phyloP scores from a whole-genome alignment of 92 coral and sea anemone genomes.

The Porites lobata region DNA sequence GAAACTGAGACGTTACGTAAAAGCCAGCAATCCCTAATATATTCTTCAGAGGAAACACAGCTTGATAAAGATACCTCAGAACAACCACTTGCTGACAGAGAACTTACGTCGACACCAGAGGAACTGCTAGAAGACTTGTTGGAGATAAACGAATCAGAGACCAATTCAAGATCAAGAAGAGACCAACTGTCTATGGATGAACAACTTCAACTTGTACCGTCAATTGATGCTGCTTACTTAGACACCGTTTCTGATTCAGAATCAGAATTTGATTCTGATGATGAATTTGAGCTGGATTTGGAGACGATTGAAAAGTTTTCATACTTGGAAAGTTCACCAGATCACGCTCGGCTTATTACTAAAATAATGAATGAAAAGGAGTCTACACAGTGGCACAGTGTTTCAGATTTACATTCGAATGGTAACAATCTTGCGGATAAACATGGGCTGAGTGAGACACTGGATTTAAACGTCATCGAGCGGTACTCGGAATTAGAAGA shows the following conservation, averaged over 20 bases:
- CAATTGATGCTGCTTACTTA: not conserved
- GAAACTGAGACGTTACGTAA: not conserved
- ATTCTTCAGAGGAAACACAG: not conserved
- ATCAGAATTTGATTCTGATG: too few relatives aligned
- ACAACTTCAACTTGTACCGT: slow-evolving; percentile 2
- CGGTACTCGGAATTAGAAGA: not conserved
- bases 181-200: not conserved
- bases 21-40: not conserved
- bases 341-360: slow-evolving; percentile 1
- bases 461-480: not conserved
- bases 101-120: not conserved
- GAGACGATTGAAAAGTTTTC: slow-evolving; percentile 21
- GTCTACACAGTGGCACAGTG: not conserved
- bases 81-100: not conserved
- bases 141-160: not conserved
- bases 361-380: slow-evolving; percentile 1
- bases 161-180: not conserved
- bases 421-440: not conserved
- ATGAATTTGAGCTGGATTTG: slow-evolving; percentile 14
- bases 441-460: not conserved
- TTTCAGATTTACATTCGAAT: not conserved
- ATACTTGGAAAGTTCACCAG: slow-evolving; percentile 7
- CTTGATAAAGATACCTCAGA: not conserved
- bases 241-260: too few relatives aligned
- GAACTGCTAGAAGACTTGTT: not conserved